Evolutionary conservation across 23 tunicate genomes (phyloP).

Genomic region (Halocynthia roretzi): DNA sequence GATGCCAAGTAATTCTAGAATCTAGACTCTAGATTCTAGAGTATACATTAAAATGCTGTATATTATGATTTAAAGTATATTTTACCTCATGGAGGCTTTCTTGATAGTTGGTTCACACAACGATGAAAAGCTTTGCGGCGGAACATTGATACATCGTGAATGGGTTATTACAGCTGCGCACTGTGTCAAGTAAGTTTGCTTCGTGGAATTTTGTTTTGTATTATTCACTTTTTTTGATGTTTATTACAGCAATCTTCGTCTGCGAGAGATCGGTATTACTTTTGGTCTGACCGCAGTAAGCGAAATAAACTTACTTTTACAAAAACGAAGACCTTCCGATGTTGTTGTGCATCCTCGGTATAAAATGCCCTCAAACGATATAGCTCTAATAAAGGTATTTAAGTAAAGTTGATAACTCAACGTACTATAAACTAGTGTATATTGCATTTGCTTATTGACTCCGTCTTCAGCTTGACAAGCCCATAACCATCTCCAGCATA

Average conservation of each 20-base stretch:
- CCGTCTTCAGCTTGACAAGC: conserved; percentile 12
- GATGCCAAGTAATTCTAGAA: conserved; percentile 19
- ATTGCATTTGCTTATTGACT: not conserved
- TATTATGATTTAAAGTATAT: not conserved
- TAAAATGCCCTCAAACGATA: conserved; percentile 32
- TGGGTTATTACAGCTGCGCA: conserved; percentile 65
- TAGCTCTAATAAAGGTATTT: conserved; percentile 40
- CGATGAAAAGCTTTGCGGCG: conserved; percentile 15
- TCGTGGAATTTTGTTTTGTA: not conserved
- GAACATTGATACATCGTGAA: conserved; percentile 6
- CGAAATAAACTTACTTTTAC: not conserved
- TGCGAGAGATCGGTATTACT: not conserved
- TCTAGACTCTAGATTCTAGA: not conserved
- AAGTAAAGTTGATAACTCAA: too few species aligned
- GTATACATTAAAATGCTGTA: not conserved
- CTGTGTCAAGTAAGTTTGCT: conserved; percentile 36
- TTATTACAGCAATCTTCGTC: not conserved
- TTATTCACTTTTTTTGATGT: not conserved
- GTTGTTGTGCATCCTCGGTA: conserved; percentile 29
- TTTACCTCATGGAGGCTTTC: not conserved
- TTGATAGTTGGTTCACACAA: not conserved
- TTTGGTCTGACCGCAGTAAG: conserved; percentile 1
- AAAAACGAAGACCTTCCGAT: conserved; percentile 6
- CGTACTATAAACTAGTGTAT: not conserved
- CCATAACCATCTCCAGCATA: conserved; percentile 1